A percentile compares a stretch with the other conserved stretches of the same genome.
phyloP scores from a whole-genome alignment of 2,797 vertebrate species.

The Anas bahamensis region DNA sequence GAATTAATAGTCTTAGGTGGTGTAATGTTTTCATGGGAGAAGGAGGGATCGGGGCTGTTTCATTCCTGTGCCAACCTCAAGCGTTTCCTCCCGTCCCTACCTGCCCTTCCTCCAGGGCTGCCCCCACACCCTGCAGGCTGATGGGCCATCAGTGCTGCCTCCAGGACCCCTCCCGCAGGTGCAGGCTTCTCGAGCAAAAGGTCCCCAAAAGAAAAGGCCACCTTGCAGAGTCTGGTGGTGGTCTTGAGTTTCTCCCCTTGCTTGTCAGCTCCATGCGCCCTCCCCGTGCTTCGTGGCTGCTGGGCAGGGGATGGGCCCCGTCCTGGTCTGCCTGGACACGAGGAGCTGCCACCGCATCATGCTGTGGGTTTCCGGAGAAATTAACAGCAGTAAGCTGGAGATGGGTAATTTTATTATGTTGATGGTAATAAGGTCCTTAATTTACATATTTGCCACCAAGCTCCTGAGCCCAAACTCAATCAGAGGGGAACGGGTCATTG shows the following conservation, averaged over 20 bases:
- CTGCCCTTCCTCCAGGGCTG: neutral
- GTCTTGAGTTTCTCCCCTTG: neutral
- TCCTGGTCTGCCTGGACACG: neutral
- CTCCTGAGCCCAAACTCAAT: neutral
- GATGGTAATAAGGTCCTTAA: neutral
- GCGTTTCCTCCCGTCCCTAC: neutral
- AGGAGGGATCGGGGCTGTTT: neutral
- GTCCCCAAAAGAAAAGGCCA: neutral
- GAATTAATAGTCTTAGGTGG: neutral
- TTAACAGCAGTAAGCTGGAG: neutral
- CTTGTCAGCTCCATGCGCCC: neutral
- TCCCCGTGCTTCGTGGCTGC: neutral
- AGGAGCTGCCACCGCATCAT: neutral
- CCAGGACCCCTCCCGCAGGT: neutral
- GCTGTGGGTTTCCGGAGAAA: neutral
- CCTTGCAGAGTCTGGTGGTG: neutral
- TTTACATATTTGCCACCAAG: neutral
- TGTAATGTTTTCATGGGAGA: neutral
- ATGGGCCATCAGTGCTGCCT: accelerated
- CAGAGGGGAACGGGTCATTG: neutral
- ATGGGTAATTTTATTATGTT: accelerated
- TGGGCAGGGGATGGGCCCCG: neutral
- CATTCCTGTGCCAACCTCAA: neutral
- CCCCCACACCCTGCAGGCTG: neutral
- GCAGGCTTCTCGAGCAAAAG: neutral